Percentiles rank a stretch among this genome's conserved stretches.
phyloP scores from a whole-genome alignment of 2,113 vertebrate species.

The Bufo bufo region DNA sequence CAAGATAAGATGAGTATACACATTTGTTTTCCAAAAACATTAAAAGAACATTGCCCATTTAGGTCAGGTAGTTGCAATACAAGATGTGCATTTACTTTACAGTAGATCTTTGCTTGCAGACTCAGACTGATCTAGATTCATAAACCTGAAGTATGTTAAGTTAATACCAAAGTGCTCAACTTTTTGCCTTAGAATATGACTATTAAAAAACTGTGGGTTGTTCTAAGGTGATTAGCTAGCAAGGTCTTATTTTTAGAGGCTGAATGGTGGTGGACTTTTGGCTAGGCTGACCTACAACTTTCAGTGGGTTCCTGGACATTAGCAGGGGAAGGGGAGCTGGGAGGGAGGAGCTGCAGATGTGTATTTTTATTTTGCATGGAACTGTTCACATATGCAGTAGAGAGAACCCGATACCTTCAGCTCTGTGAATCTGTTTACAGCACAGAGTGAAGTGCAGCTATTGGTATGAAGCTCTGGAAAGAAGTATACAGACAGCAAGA shows the following conservation, averaged over 20 bases:
- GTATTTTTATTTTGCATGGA: conserved; percentile 58
- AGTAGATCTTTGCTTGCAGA: neutral
- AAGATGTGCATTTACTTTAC: neutral
- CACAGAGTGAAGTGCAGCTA: conserved; percentile 54
- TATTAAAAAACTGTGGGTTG: neutral
- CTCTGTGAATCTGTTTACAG: conserved; percentile 62
- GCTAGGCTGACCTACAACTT: conserved; percentile 47
- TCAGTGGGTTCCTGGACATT: conserved; percentile 43
- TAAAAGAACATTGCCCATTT: neutral
- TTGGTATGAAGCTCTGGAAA: conserved; percentile 55
- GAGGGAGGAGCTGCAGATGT: conserved; percentile 47
- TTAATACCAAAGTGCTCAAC: neutral
- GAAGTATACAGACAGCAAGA: conserved; percentile 46
- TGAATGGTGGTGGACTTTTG: conserved; percentile 20
- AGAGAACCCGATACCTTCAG: conserved; percentile 58
- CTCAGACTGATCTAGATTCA: neutral
- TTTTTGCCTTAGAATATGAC: neutral
- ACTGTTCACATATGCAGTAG: conserved; percentile 42
- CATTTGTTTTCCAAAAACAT: no score
- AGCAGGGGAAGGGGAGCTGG: conserved; percentile 20
- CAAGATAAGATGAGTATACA: no score
- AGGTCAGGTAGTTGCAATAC: neutral
- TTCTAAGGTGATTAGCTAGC: neutral
- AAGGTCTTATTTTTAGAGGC: conserved; percentile 50
- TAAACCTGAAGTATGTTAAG: no score